Evolutionary conservation across 2,113 vertebrate species (phyloP).

Genomic region (Nymphicus hollandicus): DNA sequence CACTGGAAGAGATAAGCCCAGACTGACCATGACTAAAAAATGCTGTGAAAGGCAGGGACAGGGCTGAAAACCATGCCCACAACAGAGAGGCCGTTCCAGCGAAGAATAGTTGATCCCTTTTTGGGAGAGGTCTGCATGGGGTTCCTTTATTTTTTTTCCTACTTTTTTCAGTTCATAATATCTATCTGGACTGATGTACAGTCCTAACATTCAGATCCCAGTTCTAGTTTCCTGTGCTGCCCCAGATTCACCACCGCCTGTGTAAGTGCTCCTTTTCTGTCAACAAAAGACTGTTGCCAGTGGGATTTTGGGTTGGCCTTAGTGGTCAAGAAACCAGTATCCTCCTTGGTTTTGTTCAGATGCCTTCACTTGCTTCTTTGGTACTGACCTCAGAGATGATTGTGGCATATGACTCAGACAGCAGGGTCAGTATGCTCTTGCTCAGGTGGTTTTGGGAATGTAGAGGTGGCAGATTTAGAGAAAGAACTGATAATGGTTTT

Average conservation of each 20-base stretch:
- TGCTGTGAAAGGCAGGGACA: neutral
- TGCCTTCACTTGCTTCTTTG: neutral
- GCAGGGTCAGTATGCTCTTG: neutral
- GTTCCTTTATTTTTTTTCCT: neutral
- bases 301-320: neutral
- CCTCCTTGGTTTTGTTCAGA: neutral
- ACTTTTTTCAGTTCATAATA: neutral
- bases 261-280: neutral
- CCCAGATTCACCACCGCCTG: neutral
- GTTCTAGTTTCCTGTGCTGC: neutral
- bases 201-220: neutral
- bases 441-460: neutral
- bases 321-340: neutral
- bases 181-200: neutral
- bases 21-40: fast-evolving
- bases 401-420: neutral
- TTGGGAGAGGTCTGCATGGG: neutral
- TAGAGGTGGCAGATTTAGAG: neutral
- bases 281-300: neutral
- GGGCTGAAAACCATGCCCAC: neutral
- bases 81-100: fast-evolving
- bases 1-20: neutral
- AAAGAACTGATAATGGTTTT: neutral
- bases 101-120: neutral
- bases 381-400: neutral